Conservation (phyloP, 2,888 invertebrate genomes). For the Heliothis peltigera region DNA sequence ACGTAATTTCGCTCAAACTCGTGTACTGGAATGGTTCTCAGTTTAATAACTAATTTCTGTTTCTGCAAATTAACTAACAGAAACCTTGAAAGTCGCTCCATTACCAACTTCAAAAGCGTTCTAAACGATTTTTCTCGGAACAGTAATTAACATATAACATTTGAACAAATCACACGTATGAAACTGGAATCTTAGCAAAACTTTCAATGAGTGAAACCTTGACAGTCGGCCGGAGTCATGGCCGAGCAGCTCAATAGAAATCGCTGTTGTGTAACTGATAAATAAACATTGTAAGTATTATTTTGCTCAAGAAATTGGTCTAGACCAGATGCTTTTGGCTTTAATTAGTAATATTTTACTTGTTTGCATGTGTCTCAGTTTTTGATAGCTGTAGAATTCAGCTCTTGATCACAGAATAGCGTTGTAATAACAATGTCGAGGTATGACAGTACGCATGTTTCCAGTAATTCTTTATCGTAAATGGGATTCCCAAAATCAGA, state of each 20-base stretch:
- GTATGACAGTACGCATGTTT: too few relatives aligned
- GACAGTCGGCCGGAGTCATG: conserved; percentile 56
- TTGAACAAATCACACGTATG: conserved; percentile 54
- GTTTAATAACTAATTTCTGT: conserved; percentile 17
- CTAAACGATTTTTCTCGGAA: conserved; percentile 19
- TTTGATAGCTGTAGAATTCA: background rate
- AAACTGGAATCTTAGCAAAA: conserved; percentile 59
- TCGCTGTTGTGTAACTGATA: conserved; percentile 60
- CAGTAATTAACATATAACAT: conserved; percentile 33
- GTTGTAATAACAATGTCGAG: too few relatives aligned
- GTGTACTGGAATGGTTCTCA: conserved; percentile 5
- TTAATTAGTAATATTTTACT: conserved; percentile 9
- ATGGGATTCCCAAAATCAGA: too few relatives aligned
- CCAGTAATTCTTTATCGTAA: too few relatives aligned
- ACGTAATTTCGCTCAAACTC: background rate
- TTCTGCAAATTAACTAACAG: conserved; percentile 11
- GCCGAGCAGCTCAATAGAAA: conserved; percentile 56
- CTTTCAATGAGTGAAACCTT: conserved; percentile 63
- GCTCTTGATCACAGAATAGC: background rate
- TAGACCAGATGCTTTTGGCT: conserved; percentile 31
- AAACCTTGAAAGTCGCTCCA: conserved; percentile 13
- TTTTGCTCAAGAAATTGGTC: conserved; percentile 47
- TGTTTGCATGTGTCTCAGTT: background rate
- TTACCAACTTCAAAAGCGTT: conserved; percentile 10
- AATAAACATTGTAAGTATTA: conserved; percentile 54